phyloP scores from a whole-genome alignment of 2,113 vertebrate genomes.

The Suncus etruscus region DNA sequence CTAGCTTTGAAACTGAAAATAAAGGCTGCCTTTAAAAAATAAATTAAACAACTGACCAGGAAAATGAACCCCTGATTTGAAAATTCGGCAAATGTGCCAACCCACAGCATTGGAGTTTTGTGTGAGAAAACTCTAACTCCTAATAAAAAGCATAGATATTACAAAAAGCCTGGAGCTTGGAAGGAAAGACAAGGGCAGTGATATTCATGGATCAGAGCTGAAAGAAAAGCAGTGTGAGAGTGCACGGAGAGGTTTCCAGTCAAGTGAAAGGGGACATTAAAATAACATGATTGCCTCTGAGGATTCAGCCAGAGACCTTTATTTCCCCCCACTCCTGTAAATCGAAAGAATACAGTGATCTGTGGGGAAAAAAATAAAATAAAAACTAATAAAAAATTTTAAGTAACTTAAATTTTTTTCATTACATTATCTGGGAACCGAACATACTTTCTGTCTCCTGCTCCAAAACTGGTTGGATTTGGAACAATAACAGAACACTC shows the following conservation, averaged over 20 bases:
- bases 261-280: slow-evolving; percentile 74
- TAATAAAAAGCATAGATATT: slow-evolving; percentile 67
- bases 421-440: neutral
- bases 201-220: slow-evolving; percentile 71
- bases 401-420: slow-evolving; percentile 57
- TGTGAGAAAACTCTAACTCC: slow-evolving; percentile 67
- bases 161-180: slow-evolving; percentile 50
- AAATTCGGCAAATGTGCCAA: slow-evolving; percentile 78
- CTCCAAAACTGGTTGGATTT: neutral
- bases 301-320: slow-evolving; percentile 56
- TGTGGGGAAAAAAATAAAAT: slow-evolving; percentile 70
- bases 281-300: slow-evolving; percentile 70
- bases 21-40: slow-evolving; percentile 64
- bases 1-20: slow-evolving; percentile 65
- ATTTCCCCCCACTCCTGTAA: slow-evolving; percentile 35
- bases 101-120: slow-evolving; percentile 73
- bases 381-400: slow-evolving; percentile 76
- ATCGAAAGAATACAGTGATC: slow-evolving; percentile 75
- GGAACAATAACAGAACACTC: neutral
- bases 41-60: slow-evolving; percentile 62
- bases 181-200: slow-evolving; percentile 48
- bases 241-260: slow-evolving; percentile 74
- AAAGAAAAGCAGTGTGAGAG: slow-evolving; percentile 68
- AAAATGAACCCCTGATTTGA: slow-evolving; percentile 80
- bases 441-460: slow-evolving; percentile 53